These are phyloP conservation scores for Aphelocoma californica DNA, from an alignment of 2,797 vertebrate species.

Conservation along the genomic window DNA sequence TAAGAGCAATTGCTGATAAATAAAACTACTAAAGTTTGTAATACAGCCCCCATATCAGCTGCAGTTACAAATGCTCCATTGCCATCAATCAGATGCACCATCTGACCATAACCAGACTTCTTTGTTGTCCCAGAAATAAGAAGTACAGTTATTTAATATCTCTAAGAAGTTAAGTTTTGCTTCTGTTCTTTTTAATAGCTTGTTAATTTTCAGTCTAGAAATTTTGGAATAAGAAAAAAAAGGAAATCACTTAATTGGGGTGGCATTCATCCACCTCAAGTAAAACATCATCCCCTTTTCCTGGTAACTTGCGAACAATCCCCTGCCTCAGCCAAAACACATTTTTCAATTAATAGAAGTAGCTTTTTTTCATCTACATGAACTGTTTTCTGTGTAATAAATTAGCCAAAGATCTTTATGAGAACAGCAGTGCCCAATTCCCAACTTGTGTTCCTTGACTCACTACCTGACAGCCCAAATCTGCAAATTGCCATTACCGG, in stretches of 20 bases:
- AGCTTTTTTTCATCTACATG: neutral
- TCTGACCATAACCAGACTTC: neutral
- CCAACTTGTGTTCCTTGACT: neutral
- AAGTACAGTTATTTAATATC: neutral
- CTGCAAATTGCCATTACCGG: neutral
- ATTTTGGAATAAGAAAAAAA: neutral
- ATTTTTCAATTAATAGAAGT: neutral
- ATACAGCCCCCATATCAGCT: rapidly evolving
- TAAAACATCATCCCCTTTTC: neutral
- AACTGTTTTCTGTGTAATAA: neutral
- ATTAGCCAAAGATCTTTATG: neutral
- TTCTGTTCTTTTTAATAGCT: neutral
- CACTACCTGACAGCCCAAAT: neutral
- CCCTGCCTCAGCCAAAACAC: neutral
- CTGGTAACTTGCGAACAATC: neutral
- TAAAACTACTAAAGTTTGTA: neutral
- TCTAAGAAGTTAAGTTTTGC: neutral
- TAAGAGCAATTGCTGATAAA: neutral
- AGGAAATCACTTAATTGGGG: neutral
- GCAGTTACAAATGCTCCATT: neutral
- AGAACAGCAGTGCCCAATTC: neutral
- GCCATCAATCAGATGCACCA: neutral
- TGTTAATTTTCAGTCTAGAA: neutral
- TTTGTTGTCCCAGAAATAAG: neutral
- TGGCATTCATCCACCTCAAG: neutral